Base-by-base conservation (phyloP, 2,888 invertebrate species). In the Mimumesa dahlbomi region DNA sequence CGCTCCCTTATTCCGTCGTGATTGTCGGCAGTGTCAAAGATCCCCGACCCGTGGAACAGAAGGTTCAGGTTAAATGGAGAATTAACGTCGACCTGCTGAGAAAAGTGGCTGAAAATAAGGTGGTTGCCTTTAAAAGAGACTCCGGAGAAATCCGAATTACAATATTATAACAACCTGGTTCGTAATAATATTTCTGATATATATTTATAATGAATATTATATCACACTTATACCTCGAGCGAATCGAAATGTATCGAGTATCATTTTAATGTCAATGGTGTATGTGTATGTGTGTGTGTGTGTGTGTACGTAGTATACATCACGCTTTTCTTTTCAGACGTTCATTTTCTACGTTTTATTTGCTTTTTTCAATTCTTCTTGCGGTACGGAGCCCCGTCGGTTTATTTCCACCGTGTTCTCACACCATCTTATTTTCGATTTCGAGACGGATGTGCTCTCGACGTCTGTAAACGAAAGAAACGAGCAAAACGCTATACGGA, bases 31-130 rank as follows among this genome's bases (percentile, higher is more conserved):
- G 52, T 76, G 57, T 77, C 70, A 57, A 59, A 67, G 73, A 65
- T 74, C 67, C 49, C 4, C 59, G 71, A 77, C 58, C 63, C 58
- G 38, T n/a, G 42, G 46, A 57, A 49, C 62, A 19, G 16, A n/a
- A 46, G 63, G 58, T 48, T 64, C 64, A 38, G 63, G 59, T 63
- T 71, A 71, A 75, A 75, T n/a, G 61, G 57, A 29, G 71, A 49
- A 71, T 67, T 69, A 77, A 56, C 52, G 56, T 57, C 69, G 56
- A 22, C 38, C 9, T 34, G 19, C 38, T 25, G 38, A 45, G 71
- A 62, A 34, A 58, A 71, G 67, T 59, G 52, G 48, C 43, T 56
- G 61, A 56, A 68, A 68, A 68, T 62, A 25, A 75, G 73, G 43
- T 43, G 38, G n/a, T n/a, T n/a, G 75, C 70, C 67, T 42, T 36